Percentiles rank a stretch among this genome's conserved stretches.
Conservation (phyloP, 2,797 vertebrate species). For the Molossus molossus region DNA sequence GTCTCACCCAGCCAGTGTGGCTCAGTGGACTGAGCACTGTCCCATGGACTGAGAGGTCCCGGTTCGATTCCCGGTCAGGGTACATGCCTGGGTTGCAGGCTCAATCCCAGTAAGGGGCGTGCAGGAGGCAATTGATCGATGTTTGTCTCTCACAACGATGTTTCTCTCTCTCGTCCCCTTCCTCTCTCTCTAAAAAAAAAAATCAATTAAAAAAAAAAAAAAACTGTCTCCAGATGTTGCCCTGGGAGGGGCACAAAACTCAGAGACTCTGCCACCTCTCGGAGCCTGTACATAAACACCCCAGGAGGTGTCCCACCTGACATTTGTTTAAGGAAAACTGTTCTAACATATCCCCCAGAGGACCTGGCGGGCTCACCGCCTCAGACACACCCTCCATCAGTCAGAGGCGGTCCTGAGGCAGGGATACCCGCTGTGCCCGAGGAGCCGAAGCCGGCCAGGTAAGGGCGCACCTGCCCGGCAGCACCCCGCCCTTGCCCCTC, state of each 20-base stretch:
- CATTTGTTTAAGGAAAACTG: background rate
- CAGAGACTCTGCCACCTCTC: accelerated
- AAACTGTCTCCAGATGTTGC: background rate
- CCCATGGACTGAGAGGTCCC: too few relatives aligned
- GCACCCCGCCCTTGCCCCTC: background rate
- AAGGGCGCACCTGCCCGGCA: accelerated
- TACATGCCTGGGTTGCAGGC: too few relatives aligned
- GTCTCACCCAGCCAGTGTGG: background rate
- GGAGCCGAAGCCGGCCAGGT: background rate
- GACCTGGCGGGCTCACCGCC: accelerated
- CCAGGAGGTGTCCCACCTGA: accelerated
- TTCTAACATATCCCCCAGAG: background rate
- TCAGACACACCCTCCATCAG: background rate
- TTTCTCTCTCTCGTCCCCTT: too few relatives aligned
- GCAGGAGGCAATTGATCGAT: too few relatives aligned
- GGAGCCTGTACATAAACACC: accelerated
- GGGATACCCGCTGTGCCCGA: accelerated
- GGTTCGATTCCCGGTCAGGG: too few relatives aligned
- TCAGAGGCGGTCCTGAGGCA: background rate
- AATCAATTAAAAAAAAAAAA: too few relatives aligned
- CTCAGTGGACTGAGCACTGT: too few relatives aligned
- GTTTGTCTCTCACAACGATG: too few relatives aligned
- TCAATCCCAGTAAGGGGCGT: too few relatives aligned
- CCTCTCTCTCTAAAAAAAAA: too few relatives aligned
- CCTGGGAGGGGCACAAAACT: background rate